These are phyloP conservation scores for Lamprotornis superbus DNA, from an alignment of 2,113 vertebrate genomes.

Conservation along the genomic window DNA sequence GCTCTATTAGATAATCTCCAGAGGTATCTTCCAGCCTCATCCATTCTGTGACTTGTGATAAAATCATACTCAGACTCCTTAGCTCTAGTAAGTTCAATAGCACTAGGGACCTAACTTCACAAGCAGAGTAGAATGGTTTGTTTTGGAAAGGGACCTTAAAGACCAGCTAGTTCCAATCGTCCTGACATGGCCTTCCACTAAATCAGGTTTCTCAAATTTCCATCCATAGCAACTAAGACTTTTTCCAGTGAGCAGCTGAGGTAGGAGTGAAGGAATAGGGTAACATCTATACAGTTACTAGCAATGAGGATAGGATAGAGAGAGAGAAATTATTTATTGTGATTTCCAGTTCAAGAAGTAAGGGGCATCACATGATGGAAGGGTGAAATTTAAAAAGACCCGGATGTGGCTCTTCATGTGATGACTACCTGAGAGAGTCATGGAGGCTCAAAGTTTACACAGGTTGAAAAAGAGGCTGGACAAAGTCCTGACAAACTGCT, in stretches of 20 bases:
- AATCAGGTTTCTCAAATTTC: neutral
- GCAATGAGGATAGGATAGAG: neutral
- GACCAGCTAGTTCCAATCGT: fast-evolving
- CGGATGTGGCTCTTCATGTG: fast-evolving
- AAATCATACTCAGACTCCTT: neutral
- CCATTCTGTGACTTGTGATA: neutral
- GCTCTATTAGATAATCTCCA: neutral
- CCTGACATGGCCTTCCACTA: neutral
- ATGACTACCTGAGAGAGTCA: neutral
- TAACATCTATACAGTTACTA: neutral
- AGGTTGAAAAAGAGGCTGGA: neutral
- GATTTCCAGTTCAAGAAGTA: neutral
- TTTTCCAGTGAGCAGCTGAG: neutral
- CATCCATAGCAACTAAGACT: neutral
- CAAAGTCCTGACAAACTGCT: neutral
- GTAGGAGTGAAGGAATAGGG: neutral
- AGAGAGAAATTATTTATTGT: neutral
- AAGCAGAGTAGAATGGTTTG: neutral
- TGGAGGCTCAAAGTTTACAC: neutral
- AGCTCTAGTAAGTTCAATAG: neutral
- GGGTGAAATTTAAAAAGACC: neutral
- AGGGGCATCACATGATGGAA: neutral
- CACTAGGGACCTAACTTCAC: neutral
- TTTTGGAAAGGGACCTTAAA: neutral
- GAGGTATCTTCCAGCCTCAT: neutral